Base-by-base conservation (phyloP, 2,113 vertebrate species). In the Halcyon malimbica region DNA sequence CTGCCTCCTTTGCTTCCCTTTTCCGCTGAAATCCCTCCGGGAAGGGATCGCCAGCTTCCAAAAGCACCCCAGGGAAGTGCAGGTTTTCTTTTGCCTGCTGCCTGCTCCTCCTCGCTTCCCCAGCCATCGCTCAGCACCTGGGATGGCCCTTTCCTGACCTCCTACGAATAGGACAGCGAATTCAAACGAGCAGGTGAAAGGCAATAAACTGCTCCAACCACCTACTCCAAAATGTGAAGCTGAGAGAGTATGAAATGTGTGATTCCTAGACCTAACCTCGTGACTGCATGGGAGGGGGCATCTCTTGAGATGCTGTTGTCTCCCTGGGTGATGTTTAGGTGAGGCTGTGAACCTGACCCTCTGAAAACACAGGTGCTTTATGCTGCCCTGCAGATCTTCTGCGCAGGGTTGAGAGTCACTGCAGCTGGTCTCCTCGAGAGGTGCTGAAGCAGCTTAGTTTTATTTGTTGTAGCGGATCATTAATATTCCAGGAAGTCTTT, bases 151-250 rank as follows among this genome's bases (percentile, higher is more conserved):
- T 11, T 29, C 16, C 20, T 19, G 31, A 16, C 6, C 41, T 9
- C 13, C 0, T 10, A 8, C 11, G 2, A 4, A 3, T 0, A 23
- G 44, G 29, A 12, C 29, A 37, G n/a, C 9, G 14, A 9, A 41
- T 35, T 10, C 6, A 3, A 28, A 5, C 1, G 15, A 12, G 2
- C 2, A 11, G 12, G 1, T 20, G 39, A 20, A 37, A 6, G 46
- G 53, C 33, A 11, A 0, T 19, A 21, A 48, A 3, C 7, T 2
- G 18, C 57, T 28, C 37, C 16, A 0, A 1, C 16, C 76, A 6
- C 21, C 28, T 3, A 5, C 25, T 31, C 6, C 37, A 15, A 42
- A n/a, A 5, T 81, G 28, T 64, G 6, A 25, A 25, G 41, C 35
- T 19, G 26, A 56, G 41, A 20, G 65, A 68, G 31, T 4, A 3